Evolutionary conservation across 2,888 invertebrate species (phyloP).

Genomic region (Gymnocheta viridis): DNA sequence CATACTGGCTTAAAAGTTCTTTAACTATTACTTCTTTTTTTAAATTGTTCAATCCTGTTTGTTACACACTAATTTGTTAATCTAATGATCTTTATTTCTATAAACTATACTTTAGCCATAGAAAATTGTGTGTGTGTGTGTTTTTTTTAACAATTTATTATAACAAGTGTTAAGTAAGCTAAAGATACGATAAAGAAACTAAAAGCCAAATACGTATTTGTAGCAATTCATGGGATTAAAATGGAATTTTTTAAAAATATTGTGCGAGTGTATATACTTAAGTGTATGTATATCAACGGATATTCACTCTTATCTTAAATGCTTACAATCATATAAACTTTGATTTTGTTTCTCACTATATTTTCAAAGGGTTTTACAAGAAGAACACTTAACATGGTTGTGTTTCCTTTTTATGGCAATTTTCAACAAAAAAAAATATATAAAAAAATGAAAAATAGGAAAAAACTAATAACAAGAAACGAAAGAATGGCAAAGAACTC

Average conservation of each 20-base stretch:
- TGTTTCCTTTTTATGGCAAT: conserved; percentile 44
- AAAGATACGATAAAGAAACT: conserved; percentile 29
- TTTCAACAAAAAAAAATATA: neutral
- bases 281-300: neutral
- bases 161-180: conserved; percentile 50
- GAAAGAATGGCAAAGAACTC: neutral
- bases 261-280: neutral
- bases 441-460: neutral
- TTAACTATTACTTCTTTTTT: neutral
- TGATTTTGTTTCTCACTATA: conserved; percentile 11
- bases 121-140: neutral
- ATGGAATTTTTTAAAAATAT: neutral
- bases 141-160: conserved; percentile 28
- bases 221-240: conserved; percentile 49
- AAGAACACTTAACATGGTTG: conserved; percentile 53
- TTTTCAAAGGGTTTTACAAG: conserved; percentile 59
- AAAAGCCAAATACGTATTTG: conserved; percentile 41
- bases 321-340: conserved; percentile 58
- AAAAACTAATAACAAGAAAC: neutral
- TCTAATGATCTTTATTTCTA: conserved; percentile 39
- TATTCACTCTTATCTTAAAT: conserved; percentile 57
- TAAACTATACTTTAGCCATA: neutral
- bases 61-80: conserved; percentile 28
- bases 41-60: neutral
- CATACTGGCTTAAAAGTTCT: no score